Base-by-base conservation (phyloP, 2,113 vertebrate genomes). In the Chinchilla lanigera region DNA sequence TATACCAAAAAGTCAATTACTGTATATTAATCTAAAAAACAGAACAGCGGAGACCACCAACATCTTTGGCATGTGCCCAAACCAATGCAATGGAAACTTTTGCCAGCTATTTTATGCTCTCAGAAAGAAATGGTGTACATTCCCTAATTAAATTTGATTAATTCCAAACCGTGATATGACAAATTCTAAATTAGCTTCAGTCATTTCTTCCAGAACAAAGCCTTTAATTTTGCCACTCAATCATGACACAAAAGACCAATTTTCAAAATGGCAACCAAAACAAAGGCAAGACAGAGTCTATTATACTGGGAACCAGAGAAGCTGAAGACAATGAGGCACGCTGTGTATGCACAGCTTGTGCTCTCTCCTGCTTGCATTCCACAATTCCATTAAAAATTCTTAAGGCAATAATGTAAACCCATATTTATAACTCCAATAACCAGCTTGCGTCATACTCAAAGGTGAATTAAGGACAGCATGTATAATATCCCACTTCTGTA, bases 181-280 rank as follows among this genome's bases (percentile, higher is more conserved):
- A 93, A 96, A 89, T 93, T 94, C 50, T 86, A 80, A 94, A 81
- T 84, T 50, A 80, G n/a, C 54, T 93, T 94, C 90, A 75, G 56
- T 75, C 92, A 56, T 84, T 95, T 91, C 47, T 86, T 84, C 75
- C 63, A 93, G 61, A 50, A 92, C 14, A 81, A 84, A 94, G 7
- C 4, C 82, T 97, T 95, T 58, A 78, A 88, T 94, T 88, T 77
- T 96, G 63, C 44, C 69, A 95, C 30, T 93, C 50, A 87, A 50
- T 90, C 71, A 91, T 44, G 38, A 96, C 92, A 95, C 17, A 65
- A 90, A 90, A 93, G 73, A 52, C 58, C 50, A 61, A 81, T 63
- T 78, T 95, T 61, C 75, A 95, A 75, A 95, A 89, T 16, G 67
- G 87, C 78, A 92, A 89, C 69, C 71, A 86, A 92, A 96, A 56